These are phyloP conservation scores for Dreissena rostriformis DNA, from an alignment of 1,140 invertebrate genomes.

Conservation along the genomic window DNA sequence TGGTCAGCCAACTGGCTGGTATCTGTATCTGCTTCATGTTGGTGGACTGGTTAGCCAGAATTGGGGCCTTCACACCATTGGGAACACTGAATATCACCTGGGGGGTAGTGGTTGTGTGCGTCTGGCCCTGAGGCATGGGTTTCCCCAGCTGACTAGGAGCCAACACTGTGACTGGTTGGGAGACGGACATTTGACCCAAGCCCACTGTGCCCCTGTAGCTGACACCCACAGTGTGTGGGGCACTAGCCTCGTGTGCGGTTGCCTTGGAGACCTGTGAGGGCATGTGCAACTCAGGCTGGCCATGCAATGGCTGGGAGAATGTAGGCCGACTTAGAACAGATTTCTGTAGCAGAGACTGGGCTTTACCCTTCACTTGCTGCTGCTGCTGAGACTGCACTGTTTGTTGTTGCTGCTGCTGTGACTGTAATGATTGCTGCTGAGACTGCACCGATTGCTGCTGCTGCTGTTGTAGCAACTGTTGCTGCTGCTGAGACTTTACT, in stretches of 20 bases:
- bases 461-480: constrained; percentile 66
- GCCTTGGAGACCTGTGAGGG: constrained; percentile 30
- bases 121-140: not conserved
- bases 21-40: constrained; percentile 63
- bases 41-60: constrained; percentile 27
- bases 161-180: constrained; percentile 3
- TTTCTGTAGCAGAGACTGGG: constrained; percentile 34
- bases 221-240: not conserved
- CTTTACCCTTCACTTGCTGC: constrained; percentile 59
- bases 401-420: constrained; percentile 57
- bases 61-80: constrained; percentile 30
- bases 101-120: constrained; percentile 62
- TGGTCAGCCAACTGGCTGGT: constrained; percentile 63
- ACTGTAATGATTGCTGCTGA: constrained; percentile 67
- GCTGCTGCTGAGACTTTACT: constrained; percentile 56
- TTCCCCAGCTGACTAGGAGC: constrained; percentile 4
- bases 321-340: constrained; percentile 23
- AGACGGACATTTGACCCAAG: constrained; percentile 1
- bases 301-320: constrained; percentile 34
- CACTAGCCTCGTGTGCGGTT: no score
- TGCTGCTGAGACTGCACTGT: constrained; percentile 74
- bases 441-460: constrained; percentile 62
- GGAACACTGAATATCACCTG: constrained; percentile 58
- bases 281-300: constrained; percentile 45
- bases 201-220: not conserved